These are phyloP conservation scores for Hydrozoanthus tunicans DNA, from an alignment of 64 coral and sea anemone genomes.

Conservation along the genomic window DNA sequence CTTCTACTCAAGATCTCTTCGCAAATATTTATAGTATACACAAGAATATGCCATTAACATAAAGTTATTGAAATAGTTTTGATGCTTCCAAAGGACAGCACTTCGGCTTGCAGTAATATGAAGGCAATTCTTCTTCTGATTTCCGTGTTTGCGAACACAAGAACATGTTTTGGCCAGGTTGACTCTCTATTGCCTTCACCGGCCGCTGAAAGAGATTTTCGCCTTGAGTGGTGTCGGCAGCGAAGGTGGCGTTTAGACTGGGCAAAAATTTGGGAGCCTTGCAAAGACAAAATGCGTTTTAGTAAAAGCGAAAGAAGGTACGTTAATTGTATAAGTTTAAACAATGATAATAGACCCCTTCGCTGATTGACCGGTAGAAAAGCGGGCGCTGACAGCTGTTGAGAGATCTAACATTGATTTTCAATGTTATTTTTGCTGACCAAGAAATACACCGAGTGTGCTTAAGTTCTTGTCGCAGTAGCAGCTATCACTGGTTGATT, in stretches of 20 bases:
- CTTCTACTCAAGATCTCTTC: background rate
- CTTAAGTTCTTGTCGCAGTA: no score
- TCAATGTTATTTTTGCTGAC: no score
- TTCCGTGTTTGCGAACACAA: background rate
- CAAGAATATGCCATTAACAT: background rate
- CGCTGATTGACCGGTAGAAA: no score
- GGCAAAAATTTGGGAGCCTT: slow-evolving; percentile 35
- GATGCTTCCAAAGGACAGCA: no score
- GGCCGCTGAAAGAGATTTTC: background rate
- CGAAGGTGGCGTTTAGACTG: slow-evolving; percentile 44
- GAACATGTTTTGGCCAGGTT: background rate
- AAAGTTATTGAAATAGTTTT: background rate
- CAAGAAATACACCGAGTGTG: no score
- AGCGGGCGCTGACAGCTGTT: no score
- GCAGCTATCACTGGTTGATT: no score
- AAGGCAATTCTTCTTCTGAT: background rate
- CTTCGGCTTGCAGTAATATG: background rate
- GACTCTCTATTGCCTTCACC: background rate
- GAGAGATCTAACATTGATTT: no score
- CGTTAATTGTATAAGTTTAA: background rate
- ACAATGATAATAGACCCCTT: background rate
- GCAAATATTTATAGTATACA: background rate
- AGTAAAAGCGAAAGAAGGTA: slow-evolving; percentile 11
- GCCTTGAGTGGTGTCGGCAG: slow-evolving; percentile 40
- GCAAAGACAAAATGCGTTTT: slow-evolving; percentile 31